phyloP scores from a whole-genome alignment of 2,797 vertebrate genomes.

The Anabas testudineus region DNA sequence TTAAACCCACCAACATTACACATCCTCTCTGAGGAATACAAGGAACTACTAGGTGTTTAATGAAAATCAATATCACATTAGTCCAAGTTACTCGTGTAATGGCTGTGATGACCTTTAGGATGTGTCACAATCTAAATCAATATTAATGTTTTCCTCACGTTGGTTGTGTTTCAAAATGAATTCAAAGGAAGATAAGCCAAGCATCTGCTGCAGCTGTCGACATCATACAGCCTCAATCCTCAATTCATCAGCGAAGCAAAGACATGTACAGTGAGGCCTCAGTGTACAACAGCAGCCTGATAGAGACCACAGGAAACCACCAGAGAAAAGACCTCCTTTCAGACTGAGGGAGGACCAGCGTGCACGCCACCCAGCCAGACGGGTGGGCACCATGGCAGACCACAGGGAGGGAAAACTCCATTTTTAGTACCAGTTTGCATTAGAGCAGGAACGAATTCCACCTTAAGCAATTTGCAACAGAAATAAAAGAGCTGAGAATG shows the following conservation, averaged over 20 bases:
- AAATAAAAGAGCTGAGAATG: constrained; percentile 15
- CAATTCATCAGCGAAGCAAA: not conserved
- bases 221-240: not conserved
- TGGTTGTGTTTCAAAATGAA: not conserved
- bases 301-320: constrained; percentile 41
- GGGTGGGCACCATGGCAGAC: constrained; percentile 24
- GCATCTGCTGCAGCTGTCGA: not conserved
- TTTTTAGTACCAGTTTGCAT: constrained; percentile 3
- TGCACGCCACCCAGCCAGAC: constrained; percentile 12
- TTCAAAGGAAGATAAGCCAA: not conserved
- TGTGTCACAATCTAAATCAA: not conserved
- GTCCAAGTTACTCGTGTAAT: not conserved
- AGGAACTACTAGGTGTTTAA: not conserved
- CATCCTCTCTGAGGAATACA: not conserved
- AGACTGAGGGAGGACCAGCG: constrained; percentile 19
- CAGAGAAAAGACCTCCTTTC: constrained; percentile 33
- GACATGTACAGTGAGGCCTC: not conserved
- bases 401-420: constrained; percentile 36
- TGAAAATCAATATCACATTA: constrained; percentile 4
- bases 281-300: constrained; percentile 27
- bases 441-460: constrained; percentile 4
- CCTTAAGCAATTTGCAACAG: constrained; percentile 3
- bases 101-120: constrained; percentile 6
- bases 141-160: not conserved
- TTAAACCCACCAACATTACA: not conserved